phyloP scores from a whole-genome alignment of 2,888 invertebrate species.

The Eupithecia centaureata region DNA sequence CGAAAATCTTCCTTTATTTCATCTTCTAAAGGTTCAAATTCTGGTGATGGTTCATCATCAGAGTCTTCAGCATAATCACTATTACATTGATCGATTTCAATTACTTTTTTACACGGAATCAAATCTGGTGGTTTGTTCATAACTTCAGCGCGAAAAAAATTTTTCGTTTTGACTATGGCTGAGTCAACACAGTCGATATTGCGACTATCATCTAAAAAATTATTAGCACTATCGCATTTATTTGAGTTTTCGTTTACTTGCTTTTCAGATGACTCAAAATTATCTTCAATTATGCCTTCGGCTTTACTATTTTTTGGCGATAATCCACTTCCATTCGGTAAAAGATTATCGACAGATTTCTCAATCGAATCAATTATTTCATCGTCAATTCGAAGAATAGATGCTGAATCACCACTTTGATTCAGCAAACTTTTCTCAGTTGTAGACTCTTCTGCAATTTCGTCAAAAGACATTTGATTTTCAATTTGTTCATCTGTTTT shows the following conservation, averaged over 20 bases:
- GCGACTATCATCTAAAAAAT: slow-evolving; percentile 27
- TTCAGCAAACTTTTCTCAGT: slow-evolving; percentile 25
- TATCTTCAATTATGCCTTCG: background rate
- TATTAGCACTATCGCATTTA: background rate
- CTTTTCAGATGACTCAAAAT: background rate
- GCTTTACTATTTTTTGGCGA: background rate
- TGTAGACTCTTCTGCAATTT: slow-evolving; percentile 20
- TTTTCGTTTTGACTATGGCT: background rate
- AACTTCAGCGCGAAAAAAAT: slow-evolving; percentile 25
- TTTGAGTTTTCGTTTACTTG: slow-evolving; percentile 12
- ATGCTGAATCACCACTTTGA: slow-evolving; percentile 34
- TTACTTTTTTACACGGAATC: background rate
- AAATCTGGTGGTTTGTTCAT: slow-evolving; percentile 29
- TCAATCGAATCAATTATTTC: background rate
- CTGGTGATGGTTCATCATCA: slow-evolving; percentile 47
- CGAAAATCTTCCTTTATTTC: slow-evolving; percentile 45
- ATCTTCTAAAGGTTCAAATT: slow-evolving; percentile 43
- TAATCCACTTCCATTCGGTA: background rate
- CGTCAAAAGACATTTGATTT: slow-evolving; percentile 34
- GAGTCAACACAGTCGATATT: slow-evolving; percentile 19
- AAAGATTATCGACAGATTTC: background rate
- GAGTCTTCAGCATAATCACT: slow-evolving; percentile 37
- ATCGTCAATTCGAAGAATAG: slow-evolving; percentile 24
- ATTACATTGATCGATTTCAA: slow-evolving; percentile 10
- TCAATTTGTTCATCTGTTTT: slow-evolving; percentile 1